Conservation (phyloP, 2,113 vertebrate genomes). For the Delphinus delphis region DNA sequence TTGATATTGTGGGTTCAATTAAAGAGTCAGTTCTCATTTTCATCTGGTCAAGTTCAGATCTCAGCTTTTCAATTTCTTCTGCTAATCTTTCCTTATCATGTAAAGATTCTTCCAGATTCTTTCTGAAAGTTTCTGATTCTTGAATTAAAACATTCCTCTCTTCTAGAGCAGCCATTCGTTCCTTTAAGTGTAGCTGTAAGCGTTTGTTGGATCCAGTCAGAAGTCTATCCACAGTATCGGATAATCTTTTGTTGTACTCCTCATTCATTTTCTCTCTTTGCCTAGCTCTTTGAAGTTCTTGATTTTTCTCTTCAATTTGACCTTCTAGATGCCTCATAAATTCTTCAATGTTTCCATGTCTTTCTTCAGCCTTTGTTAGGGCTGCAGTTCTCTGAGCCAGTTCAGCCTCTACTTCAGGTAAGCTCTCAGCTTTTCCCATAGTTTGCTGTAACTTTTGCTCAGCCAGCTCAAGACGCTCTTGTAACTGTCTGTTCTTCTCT, state of each 20-base stretch:
- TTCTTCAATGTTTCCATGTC: constrained; percentile 98
- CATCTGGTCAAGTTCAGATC: constrained; percentile 94
- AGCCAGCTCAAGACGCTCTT: constrained; percentile 95
- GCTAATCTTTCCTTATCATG: constrained; percentile 83
- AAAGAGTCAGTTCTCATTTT: constrained; percentile 94
- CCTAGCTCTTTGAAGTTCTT: constrained; percentile 97
- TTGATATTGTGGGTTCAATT: constrained; percentile 94
- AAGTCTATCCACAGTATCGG: constrained; percentile 96
- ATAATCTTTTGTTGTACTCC: constrained; percentile 98
- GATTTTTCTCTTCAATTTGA: constrained; percentile 99
- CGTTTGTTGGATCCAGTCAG: constrained; percentile 98
- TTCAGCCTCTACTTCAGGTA: constrained; percentile 99
- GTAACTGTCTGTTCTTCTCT: constrained; percentile 98
- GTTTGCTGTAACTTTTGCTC: constrained; percentile 99
- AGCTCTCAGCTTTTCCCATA: constrained; percentile 98
- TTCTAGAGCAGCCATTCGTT: constrained; percentile 97
- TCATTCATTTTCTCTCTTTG: constrained; percentile 99
- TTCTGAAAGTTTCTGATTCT: too few relatives aligned
- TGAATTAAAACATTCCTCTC: too few relatives aligned
- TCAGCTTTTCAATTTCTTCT: constrained; percentile 96
- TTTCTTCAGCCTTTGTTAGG: constrained; percentile 98
- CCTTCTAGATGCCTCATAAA: constrained; percentile 97
- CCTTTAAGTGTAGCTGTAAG: constrained; percentile 96
- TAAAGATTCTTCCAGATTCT: too few relatives aligned
- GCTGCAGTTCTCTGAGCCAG: constrained; percentile 98